A percentile compares a stretch with the other conserved stretches of the same genome.
Conservation (phyloP, 2,113 vertebrate genomes). For the Phaethon lepturus region DNA sequence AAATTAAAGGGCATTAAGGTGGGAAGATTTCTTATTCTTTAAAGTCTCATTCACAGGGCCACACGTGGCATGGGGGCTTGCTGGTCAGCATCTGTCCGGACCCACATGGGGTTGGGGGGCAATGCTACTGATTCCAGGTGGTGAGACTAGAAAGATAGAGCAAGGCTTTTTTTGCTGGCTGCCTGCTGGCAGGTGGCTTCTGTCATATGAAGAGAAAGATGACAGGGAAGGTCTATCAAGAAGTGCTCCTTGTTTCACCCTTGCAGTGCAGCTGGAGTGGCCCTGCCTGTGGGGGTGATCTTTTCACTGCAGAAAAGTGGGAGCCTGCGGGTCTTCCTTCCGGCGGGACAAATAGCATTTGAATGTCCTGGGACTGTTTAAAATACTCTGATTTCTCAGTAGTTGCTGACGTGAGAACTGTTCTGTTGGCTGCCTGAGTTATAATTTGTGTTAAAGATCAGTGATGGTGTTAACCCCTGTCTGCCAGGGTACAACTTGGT, state of each 20-base stretch:
- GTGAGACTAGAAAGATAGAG: background rate
- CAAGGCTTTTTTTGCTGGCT: background rate
- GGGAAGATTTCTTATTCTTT: background rate
- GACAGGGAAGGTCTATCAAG: background rate
- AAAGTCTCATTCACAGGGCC: background rate
- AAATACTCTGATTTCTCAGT: background rate
- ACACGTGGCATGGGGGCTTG: rapidly evolving
- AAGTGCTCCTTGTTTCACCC: background rate
- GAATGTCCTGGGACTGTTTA: background rate
- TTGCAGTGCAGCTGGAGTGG: background rate
- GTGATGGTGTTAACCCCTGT: background rate
- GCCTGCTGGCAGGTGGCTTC: background rate
- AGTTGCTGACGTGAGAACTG: background rate
- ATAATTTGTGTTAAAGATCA: background rate
- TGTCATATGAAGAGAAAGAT: background rate
- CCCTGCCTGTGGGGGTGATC: background rate
- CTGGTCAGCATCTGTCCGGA: background rate
- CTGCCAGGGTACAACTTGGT: background rate
- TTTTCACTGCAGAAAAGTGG: background rate
- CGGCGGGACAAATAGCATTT: background rate
- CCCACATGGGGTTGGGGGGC: rapidly evolving
- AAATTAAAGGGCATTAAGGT: background rate
- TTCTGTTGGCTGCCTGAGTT: background rate
- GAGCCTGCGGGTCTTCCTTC: background rate
- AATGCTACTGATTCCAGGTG: background rate